Evolutionary conservation across 2,888 invertebrate genomes (phyloP), one percentile per base, ranked within the genome.

Genomic region (Pristionchus fissidentatus): DNA sequence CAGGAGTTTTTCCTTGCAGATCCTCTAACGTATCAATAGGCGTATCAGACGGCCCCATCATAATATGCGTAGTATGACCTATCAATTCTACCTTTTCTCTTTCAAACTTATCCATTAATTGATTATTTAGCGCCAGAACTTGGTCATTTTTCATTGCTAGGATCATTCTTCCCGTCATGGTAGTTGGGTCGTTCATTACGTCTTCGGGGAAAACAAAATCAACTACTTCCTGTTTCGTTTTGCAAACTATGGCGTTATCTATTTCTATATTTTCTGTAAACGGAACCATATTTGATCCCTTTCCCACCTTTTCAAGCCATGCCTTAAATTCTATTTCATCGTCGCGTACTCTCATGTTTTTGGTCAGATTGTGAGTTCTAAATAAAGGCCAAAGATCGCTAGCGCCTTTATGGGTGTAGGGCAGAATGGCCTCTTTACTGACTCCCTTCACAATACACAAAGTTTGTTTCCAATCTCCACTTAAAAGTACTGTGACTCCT

Each of bases 1-100:
- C 26, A 7, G 80, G 62, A 15, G 62, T 26, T 3, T 77, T 38
- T 4, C 35, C 46, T 29, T 88, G 32, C n/a, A 87, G 77, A 66
- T 83, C 62, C 43, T 87, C 87, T 3, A 78, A n/a, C 10, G 49
- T n/a, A 3, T 52, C 38, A 13, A 43, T 5, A 0, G 78, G 52
- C 7, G n/a, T 8, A 7, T 49, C 49, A 29, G 29, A 35, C 19
- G 49, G 52, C 7, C 19, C 78, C 26, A n/a, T 49, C 22, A 41
- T 1, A 10, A 46, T 38, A 10, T 49, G 52, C 78, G 26, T 32
- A 22, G 78, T 78, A 7, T n/a, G 13, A 10, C 52, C 55, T 4
- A 52, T 22, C 22, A 78, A 22, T 35, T 38, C 55, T 10, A 78
- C 55, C 43, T 26, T 15, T 3, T 78, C 55, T 26, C 78, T 52